Evolutionary conservation across 2,888 invertebrate genomes (phyloP).

Genomic region (Apotomis betuletana): DNA sequence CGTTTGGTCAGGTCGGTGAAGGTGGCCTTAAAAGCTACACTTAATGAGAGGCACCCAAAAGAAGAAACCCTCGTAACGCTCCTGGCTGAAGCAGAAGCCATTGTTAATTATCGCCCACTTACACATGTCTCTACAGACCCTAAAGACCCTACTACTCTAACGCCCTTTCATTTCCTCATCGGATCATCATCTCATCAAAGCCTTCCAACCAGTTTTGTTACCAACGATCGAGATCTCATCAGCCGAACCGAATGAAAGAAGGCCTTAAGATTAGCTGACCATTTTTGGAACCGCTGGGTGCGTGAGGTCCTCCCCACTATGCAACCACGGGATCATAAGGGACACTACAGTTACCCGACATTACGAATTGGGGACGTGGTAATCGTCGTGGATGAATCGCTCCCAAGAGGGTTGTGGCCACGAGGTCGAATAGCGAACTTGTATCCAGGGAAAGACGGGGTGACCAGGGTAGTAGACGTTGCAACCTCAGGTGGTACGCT

Average conservation of each 20-base stretch:
- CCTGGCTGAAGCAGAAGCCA: slow-evolving; percentile 40
- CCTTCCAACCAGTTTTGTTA: not conserved
- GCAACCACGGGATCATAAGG: not conserved
- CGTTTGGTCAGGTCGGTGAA: slow-evolving; percentile 33
- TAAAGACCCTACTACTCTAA: slow-evolving; percentile 31
- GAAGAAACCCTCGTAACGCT: slow-evolving; percentile 11
- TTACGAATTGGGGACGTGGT: slow-evolving; percentile 1
- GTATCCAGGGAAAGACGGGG: slow-evolving; percentile 2
- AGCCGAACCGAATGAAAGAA: slow-evolving; percentile 23
- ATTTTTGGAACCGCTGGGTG: slow-evolving; percentile 12
- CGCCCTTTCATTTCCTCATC: slow-evolving; percentile 3
- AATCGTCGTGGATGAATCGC: not conserved
- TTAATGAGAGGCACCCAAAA: not conserved
- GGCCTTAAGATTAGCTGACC: not conserved
- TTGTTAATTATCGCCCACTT: slow-evolving; percentile 39
- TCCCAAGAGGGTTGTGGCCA: not conserved
- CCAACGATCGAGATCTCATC: not conserved
- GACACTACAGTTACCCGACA: not conserved
- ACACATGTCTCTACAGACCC: slow-evolving; percentile 31
- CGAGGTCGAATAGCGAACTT: not conserved
- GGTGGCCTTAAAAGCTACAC: slow-evolving; percentile 27
- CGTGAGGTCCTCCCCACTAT: not conserved
- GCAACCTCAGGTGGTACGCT: not conserved
- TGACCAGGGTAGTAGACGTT: slow-evolving; percentile 5
- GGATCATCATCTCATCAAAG: not conserved